These are phyloP conservation scores for Moxostoma hubbsi DNA, from an alignment of 2,797 vertebrate species.

Conservation along the genomic window DNA sequence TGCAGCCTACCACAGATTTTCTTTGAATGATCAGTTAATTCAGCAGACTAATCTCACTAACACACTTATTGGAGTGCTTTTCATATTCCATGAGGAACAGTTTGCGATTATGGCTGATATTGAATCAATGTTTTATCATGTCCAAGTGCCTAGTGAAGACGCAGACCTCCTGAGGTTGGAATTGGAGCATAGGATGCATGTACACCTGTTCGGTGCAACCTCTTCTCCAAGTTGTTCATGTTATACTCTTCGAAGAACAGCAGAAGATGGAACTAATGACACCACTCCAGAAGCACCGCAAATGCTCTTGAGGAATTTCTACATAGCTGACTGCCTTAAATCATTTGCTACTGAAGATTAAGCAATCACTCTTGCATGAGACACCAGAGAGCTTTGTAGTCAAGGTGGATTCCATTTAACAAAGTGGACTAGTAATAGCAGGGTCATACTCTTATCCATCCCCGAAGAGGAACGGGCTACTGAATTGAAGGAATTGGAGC, in stretches of 20 bases:
- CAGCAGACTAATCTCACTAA: constrained; percentile 28
- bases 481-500: neutral
- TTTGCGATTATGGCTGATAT: constrained; percentile 25
- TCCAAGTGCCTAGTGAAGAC: neutral
- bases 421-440: neutral
- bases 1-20: neutral
- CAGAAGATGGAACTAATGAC: neutral
- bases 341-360: no score
- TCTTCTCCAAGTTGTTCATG: constrained; percentile 17
- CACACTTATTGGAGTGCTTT: constrained; percentile 24
- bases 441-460: neutral
- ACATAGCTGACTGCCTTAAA: neutral
- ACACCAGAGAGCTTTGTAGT: no score
- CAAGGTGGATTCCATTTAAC: neutral
- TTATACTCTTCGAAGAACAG: constrained; percentile 22
- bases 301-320: neutral
- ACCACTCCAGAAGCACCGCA: neutral
- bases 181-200: neutral
- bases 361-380: no score
- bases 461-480: neutral
- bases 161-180: constrained; percentile 14
- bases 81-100: neutral
- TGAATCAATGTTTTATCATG: constrained; percentile 39
- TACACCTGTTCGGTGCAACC: neutral
- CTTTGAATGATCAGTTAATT: constrained; percentile 20